Base-by-base conservation (phyloP, 1,140 invertebrate species). In the Thaumetopoea pityocampa region DNA sequence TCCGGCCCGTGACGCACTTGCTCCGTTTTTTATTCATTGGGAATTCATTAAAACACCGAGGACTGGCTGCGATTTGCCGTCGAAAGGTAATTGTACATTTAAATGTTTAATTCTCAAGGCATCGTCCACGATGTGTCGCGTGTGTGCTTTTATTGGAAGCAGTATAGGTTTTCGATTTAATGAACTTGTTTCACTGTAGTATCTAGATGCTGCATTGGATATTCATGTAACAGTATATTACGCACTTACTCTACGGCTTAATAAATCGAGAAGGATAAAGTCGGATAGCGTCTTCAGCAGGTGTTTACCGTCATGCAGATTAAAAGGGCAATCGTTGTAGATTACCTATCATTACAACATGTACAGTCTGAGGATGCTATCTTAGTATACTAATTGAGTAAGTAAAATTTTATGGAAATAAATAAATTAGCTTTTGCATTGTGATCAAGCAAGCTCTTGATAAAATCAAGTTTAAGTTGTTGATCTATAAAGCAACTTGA, bases 81-180 rank as follows among this genome's bases (percentile, higher is more conserved):
- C 57, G 54, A 67, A 68, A 65, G 52, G 51, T 65, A 72, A 67
- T 62, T 67, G 56, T 34, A 51, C 37, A 56, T 67, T 69, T 67
- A 67, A 69, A 67, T 60, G 40, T 69, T 62, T 51, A 62, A 62
- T 60, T 51, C 38, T 34, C 30, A 52, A 61, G 52, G 47, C 45
- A 58, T 50, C 45, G 48, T 34, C 36, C 34, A 22, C 43, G 51
- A 60, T 44, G 52, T 51, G 48, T 47, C 54, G 35, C 33, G 22
- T 32, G 45, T 51, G 41, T 54, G 35, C 34, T 58, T 54, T 49
- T 52, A 54, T 53, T 62, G 52, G 40, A 22, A 26, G 45, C 42
- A 16, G 37, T 46, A 16, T 37, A 43, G 30, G 22, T 51, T 50
- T 28, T 44, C 38, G 22, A 40, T 50, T 62, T 55, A 63, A 63